Conservation (phyloP, 2,888 invertebrate species). For the Mamestra brassicae region DNA sequence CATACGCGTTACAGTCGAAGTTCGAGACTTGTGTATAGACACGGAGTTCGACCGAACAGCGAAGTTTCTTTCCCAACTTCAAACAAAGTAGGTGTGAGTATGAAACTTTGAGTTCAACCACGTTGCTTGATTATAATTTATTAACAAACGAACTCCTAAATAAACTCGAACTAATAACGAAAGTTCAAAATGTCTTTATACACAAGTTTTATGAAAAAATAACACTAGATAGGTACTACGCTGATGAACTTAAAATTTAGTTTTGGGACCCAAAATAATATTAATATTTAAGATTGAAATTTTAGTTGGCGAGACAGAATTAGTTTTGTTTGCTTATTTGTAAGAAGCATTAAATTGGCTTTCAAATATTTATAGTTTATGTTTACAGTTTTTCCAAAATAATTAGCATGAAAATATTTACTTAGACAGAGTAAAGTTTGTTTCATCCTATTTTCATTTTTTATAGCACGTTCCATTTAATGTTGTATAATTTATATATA, state of each 20-base stretch:
- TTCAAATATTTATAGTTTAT: conserved; percentile 37
- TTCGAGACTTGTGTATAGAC: conserved; percentile 21
- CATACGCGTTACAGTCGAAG: conserved; percentile 20
- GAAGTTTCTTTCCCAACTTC: conserved; percentile 53
- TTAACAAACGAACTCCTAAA: conserved; percentile 49
- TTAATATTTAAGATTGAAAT: conserved; percentile 37
- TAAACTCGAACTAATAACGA: conserved; percentile 35
- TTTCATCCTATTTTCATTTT: neutral
- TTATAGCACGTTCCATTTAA: neutral
- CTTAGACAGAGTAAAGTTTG: neutral
- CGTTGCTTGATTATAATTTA: conserved; percentile 59
- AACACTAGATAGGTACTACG: neutral
- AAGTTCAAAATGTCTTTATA: conserved; percentile 32
- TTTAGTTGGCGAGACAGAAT: conserved; percentile 37
- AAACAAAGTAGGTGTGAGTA: conserved; percentile 52
- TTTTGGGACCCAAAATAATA: conserved; percentile 25
- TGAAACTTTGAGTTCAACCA: conserved; percentile 42
- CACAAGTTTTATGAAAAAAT: conserved; percentile 35
- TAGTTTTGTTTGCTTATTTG: conserved; percentile 33
- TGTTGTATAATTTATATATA: neutral
- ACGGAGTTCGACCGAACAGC: conserved; percentile 16
- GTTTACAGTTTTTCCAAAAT: conserved; percentile 20
- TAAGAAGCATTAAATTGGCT: conserved; percentile 21
- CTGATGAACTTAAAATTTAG: conserved; percentile 46
- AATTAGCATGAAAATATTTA: conserved; percentile 17